phyloP scores from a whole-genome alignment of 2,797 vertebrate genomes.

The Melanotaenia parkinsoni region DNA sequence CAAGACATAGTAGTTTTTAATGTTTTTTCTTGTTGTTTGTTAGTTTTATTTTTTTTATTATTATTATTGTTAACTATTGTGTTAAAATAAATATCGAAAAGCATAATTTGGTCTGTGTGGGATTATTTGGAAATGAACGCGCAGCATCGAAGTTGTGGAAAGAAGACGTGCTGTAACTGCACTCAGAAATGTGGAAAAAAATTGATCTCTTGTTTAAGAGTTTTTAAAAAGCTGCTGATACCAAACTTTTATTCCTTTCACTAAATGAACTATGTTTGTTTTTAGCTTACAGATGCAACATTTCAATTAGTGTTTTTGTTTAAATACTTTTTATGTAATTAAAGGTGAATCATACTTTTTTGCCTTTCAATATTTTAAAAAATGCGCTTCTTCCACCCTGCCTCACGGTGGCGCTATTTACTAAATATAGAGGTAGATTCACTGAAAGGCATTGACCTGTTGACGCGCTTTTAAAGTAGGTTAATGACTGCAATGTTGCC shows the following conservation, averaged over 20 bases:
- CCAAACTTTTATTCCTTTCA: too few relatives aligned
- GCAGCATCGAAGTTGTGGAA: too few relatives aligned
- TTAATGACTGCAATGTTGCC: neutral
- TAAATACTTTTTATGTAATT: neutral
- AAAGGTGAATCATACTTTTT: neutral
- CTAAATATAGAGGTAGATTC: conserved; percentile 6
- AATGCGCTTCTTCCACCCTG: conserved; percentile 1
- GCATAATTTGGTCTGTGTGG: neutral
- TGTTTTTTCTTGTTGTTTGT: conserved; percentile 19
- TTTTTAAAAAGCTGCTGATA: too few relatives aligned
- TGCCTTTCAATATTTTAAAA: neutral
- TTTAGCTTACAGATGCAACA: neutral
- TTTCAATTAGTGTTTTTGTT: neutral
- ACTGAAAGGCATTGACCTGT: neutral
- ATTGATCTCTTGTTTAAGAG: too few relatives aligned
- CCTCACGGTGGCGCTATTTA: conserved; percentile 58
- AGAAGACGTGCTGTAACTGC: too few relatives aligned
- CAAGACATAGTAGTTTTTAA: neutral
- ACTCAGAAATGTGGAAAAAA: too few relatives aligned
- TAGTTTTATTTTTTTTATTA: conserved; percentile 12
- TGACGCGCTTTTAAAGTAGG: neutral
- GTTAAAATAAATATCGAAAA: conserved; percentile 60
- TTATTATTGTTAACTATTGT: conserved; percentile 11
- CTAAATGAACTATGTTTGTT: neutral
- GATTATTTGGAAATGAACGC: neutral